A percentile compares a stretch with the other conserved stretches of the same genome.
These are phyloP conservation scores for Zele albiditarsus DNA, from an alignment of 2,888 invertebrate species.

Conservation along the genomic window DNA sequence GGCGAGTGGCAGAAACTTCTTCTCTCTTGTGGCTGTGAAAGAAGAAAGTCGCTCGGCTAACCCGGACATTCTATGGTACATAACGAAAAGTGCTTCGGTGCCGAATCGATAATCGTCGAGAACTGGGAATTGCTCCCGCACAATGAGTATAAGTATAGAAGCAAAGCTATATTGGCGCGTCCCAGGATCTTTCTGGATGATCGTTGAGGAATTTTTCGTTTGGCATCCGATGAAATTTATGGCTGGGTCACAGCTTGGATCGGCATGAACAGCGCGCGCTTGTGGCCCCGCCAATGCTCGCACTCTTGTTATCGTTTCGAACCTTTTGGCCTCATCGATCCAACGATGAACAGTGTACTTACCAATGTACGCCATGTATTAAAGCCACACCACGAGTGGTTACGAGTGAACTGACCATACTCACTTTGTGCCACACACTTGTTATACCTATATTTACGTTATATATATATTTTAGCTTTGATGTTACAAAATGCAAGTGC, in stretches of 20 bases:
- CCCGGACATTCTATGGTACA: constrained; percentile 27
- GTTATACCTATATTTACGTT: background rate
- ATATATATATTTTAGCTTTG: background rate
- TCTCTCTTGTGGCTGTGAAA: constrained; percentile 41
- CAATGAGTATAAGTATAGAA: constrained; percentile 40
- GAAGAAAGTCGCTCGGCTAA: constrained; percentile 55
- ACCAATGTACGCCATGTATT: constrained; percentile 15
- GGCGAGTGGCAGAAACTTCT: constrained; percentile 49
- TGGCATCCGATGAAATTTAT: constrained; percentile 64
- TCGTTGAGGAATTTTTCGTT: constrained; percentile 43
- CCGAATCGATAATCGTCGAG: constrained; percentile 42
- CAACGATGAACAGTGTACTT: constrained; percentile 24
- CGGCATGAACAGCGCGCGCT: constrained; percentile 61
- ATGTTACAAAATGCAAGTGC: background rate
- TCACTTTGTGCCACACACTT: background rate
- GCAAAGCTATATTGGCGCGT: constrained; percentile 37
- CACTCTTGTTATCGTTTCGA: constrained; percentile 58
- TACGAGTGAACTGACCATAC: constrained; percentile 18
- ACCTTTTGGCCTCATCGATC: constrained; percentile 54
- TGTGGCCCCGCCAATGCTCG: constrained; percentile 55
- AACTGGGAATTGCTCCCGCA: constrained; percentile 25
- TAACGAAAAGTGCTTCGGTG: constrained; percentile 24
- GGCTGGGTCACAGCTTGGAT: constrained; percentile 67
- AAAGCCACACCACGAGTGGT: constrained; percentile 13
- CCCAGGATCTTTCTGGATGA: constrained; percentile 40